Evolutionary conservation across 2,113 vertebrate species (phyloP).

Genomic region (Mirza zaza): DNA sequence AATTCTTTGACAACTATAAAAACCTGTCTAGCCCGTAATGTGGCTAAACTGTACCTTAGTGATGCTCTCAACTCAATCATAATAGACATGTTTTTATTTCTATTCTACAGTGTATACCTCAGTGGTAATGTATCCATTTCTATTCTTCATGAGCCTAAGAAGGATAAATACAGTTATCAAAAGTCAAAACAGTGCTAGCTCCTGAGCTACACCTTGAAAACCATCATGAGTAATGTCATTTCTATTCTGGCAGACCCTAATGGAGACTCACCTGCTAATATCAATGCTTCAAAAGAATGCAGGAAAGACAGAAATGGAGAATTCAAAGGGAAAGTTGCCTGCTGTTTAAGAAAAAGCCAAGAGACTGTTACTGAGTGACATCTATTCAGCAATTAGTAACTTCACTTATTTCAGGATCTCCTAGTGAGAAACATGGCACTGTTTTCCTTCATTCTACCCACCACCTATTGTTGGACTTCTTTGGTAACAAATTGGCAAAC

Average conservation of each 20-base stretch:
- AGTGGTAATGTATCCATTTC: constrained; percentile 94
- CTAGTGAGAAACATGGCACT: constrained; percentile 92
- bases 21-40: background rate
- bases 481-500: constrained; percentile 90
- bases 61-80: background rate
- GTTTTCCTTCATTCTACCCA: constrained; percentile 92
- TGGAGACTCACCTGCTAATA: constrained; percentile 92
- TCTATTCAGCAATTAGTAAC: constrained; percentile 89
- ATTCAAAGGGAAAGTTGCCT: constrained; percentile 94
- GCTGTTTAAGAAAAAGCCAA: constrained; percentile 97
- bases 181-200: constrained; percentile 95
- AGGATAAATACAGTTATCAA: constrained; percentile 95
- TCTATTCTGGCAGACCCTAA: constrained; percentile 95
- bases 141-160: constrained; percentile 92
- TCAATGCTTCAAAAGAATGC: constrained; percentile 95
- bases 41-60: background rate
- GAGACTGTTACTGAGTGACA: constrained; percentile 94
- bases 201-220: constrained; percentile 93
- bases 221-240: constrained; percentile 95
- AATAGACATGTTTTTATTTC: background rate
- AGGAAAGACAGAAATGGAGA: constrained; percentile 94
- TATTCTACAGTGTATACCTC: background rate
- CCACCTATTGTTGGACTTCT: constrained; percentile 89
- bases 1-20: background rate
- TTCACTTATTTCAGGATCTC: constrained; percentile 93